Evolutionary conservation across 2,797 vertebrate species (phyloP), one percentile per base, ranked within the genome.

Genomic region (Sebastes vulpes): DNA sequence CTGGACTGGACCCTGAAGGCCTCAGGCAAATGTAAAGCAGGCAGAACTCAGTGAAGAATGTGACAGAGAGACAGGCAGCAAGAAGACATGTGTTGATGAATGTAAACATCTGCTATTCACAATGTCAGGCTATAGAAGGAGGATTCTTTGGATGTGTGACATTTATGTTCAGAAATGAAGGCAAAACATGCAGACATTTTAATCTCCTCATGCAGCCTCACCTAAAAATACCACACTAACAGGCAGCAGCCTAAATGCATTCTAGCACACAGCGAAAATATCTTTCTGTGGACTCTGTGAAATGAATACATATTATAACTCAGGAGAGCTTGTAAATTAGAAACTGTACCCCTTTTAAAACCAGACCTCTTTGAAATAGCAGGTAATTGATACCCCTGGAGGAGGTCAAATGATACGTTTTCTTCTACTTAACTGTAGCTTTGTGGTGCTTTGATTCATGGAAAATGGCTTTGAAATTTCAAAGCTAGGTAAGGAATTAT

Each of bases 1-100:
- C 25, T 57, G 38, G 72, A 72, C 71, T 20, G 26, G 58, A 75
- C 63, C 23, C 21, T 9, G 21, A 77, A 77, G 50, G 70, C 70
- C 63, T 66, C 18, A 21, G 69, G 66, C 42, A 64, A 65, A 71
- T 29, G 25, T 42, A 52, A 76, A 68, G 9, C 68, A 74, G 50
- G 23, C 16, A 52, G 21, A 32, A 56, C 16, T 48, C 18, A 31
- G 28, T 20, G 38, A 67, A 26, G 16, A 25, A 42, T 42, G 28
- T 75, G 59, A 72, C 42, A 2, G 31, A 59, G 7, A 28, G 26
- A 73, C 4, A 16, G 38, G 20, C 26, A 32, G 20, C 60, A 53
- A 21, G 12, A 14, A 67, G 53, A 69, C 73, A n/a, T 3, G 16
- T 29, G 9, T 20, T 32, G 28, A 3, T 38, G 18, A 20, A 60